Evolutionary conservation across 92 coral and sea anemone species (phyloP), one percentile per base, ranked within the genome.

Genomic region (Palythoa caribaeorum): DNA sequence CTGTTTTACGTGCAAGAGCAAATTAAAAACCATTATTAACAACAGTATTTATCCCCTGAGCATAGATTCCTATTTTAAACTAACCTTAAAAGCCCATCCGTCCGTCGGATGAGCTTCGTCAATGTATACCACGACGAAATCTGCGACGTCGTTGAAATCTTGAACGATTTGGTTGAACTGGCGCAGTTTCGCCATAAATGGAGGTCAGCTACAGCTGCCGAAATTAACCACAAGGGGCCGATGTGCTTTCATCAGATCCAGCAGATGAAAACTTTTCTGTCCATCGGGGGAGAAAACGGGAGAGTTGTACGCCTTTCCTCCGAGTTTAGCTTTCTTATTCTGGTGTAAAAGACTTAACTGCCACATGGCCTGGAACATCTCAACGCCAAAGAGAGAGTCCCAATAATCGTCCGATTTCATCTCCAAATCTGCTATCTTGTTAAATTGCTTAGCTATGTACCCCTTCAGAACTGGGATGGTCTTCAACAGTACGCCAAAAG

Each of bases 51-150:
- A 4, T 44, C 50, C 50, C 0, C 28, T 28, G 28, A 28, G 28
- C 28, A 28, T 11, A 44, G 4, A 44, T 14, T 1, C 37, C 3
- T 13, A 15, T 14, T 5, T 59, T 44, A 5, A 75, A 86, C 94
- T 87, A 10, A 96, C 98, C 98, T 96, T 93, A 66, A 96, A 93
- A 28, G 98, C 95, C 98, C 98, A 96, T 57, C 98, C 98, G 39
- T 96, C 98, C 1, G 91, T 83, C 1, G 98, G 96, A 83, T 96
- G 98, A 12, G 98, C 98, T 70, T 96, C 98, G 47, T 95, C 97
- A 20, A 96, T 93, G 81, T 96, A 96, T 19, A 96, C 92, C 21
- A 94, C 87, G 38, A 90, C 98, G 91, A 96, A 96, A 78, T 96
- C 98, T 68, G 98, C 98, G 66, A 94, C 51, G 83, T 96, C 96